Conservation (phyloP, 2,797 vertebrate genomes). For the Gambelia wislizenii region DNA sequence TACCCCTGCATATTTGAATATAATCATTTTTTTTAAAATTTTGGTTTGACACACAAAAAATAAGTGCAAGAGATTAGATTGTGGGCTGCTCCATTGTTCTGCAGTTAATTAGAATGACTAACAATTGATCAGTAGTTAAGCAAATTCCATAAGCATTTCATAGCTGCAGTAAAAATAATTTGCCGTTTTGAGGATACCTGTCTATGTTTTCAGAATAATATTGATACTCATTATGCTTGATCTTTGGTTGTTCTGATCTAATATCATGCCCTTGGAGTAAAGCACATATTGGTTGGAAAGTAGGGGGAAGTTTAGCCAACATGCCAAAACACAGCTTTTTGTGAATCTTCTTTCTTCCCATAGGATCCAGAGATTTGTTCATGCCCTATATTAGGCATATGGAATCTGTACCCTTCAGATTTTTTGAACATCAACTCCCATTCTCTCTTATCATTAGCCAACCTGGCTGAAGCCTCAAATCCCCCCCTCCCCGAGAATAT, state of each 20-base stretch:
- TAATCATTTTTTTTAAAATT: neutral
- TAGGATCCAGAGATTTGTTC: slow-evolving; percentile 22
- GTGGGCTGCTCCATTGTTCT: neutral
- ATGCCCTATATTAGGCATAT: neutral
- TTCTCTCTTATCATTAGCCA: too few relatives aligned
- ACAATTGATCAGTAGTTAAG: slow-evolving; percentile 1
- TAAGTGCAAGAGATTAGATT: neutral
- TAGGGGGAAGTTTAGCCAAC: neutral
- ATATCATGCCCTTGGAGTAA: neutral
- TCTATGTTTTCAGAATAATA: slow-evolving; percentile 19
- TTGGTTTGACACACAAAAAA: neutral
- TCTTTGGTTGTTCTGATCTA: slow-evolving; percentile 9
- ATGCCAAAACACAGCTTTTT: neutral
- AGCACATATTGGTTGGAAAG: neutral
- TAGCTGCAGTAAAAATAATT: slow-evolving; percentile 44
- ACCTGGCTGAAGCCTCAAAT: too few relatives aligned
- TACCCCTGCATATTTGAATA: neutral
- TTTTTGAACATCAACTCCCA: too few relatives aligned
- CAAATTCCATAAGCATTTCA: slow-evolving; percentile 43
- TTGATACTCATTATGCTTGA: slow-evolving; percentile 29
- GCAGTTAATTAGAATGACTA: neutral
- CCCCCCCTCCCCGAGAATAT: too few relatives aligned
- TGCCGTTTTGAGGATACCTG: slow-evolving; percentile 43
- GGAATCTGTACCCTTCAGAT: neutral
- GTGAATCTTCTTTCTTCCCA: neutral